These are phyloP conservation scores for Imbricaverruca yamaguchii DNA, from an alignment of 2,888 invertebrate species.

Conservation along the genomic window DNA sequence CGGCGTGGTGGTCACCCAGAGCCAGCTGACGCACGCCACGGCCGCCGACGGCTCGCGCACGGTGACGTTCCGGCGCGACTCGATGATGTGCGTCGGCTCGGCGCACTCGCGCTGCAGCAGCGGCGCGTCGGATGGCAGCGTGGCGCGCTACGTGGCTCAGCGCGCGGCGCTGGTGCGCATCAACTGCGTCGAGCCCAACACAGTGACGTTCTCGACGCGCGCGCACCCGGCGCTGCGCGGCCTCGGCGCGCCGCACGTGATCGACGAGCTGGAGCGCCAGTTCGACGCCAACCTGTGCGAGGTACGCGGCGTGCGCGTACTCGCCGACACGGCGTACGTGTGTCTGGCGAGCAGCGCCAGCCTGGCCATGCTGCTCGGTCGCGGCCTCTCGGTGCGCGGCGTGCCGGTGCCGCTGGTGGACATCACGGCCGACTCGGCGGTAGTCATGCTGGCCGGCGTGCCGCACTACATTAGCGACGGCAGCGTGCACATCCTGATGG, in stretches of 20 bases:
- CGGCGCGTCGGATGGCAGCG: conserved; percentile 30
- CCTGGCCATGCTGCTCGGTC: conserved; percentile 36
- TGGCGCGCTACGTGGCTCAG: conserved; percentile 31
- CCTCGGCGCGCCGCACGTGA: conserved; percentile 40
- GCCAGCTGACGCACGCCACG: conserved; percentile 25
- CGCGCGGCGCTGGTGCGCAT: conserved; percentile 33
- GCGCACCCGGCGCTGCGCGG: conserved; percentile 34
- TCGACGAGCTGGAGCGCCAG: conserved; percentile 40
- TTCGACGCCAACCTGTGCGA: conserved; percentile 37
- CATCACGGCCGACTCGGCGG: conserved; percentile 38
- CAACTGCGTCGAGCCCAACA: conserved; percentile 35
- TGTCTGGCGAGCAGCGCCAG: conserved; percentile 37
- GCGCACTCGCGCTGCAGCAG: conserved; percentile 31
- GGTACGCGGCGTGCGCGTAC: conserved; percentile 40
- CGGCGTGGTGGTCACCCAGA: conserved; percentile 24
- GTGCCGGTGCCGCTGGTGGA: conserved; percentile 37
- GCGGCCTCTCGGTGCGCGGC: conserved; percentile 36
- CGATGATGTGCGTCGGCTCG: conserved; percentile 23
- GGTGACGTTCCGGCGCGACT: conserved; percentile 19
- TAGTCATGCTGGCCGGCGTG: conserved; percentile 40
- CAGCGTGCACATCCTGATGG: conserved; percentile 37
- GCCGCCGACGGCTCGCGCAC: conserved; percentile 15
- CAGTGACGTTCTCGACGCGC: conserved; percentile 34
- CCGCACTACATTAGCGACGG: conserved; percentile 40
- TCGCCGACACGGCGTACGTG: conserved; percentile 39